Evolutionary conservation across 2,888 invertebrate species (phyloP).

Genomic region (Linnaemya vulpina): DNA sequence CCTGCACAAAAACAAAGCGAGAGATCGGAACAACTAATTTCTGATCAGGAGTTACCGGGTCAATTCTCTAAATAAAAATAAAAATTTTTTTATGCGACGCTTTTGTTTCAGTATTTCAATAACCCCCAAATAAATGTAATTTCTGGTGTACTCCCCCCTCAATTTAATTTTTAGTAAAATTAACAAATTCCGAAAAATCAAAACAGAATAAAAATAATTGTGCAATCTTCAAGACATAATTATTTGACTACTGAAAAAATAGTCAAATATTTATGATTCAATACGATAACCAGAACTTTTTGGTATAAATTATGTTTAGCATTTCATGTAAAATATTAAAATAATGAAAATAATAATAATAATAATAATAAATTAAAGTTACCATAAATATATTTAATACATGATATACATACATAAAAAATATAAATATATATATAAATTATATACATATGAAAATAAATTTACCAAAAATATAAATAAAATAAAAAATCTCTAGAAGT

Average conservation of each 20-base stretch:
- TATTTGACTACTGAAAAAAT: conserved; percentile 37
- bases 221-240: conserved; percentile 19
- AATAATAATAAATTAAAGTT: conserved; percentile 34
- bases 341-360: conserved; percentile 41
- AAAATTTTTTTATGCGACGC: too few relatives aligned
- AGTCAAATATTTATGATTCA: conserved; percentile 43
- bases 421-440: conserved; percentile 73
- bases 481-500: conserved; percentile 57
- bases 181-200: not conserved
- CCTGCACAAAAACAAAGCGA: too few relatives aligned
- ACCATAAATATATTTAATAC: conserved; percentile 69
- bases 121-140: too few relatives aligned
- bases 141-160: not conserved
- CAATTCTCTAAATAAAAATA: too few relatives aligned
- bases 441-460: conserved; percentile 74
- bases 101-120: too few relatives aligned
- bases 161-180: conserved; percentile 4
- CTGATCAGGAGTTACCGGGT: too few relatives aligned
- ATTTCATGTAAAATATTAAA: conserved; percentile 73
- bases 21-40: too few relatives aligned
- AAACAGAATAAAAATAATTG: conserved; percentile 18
- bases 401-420: conserved; percentile 71
- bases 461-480: conserved; percentile 71
- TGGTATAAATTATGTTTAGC: conserved; percentile 70
- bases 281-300: conserved; percentile 44